phyloP scores from a whole-genome alignment of 2,888 invertebrate genomes.

The Mesopsocus fuscifrons region DNA sequence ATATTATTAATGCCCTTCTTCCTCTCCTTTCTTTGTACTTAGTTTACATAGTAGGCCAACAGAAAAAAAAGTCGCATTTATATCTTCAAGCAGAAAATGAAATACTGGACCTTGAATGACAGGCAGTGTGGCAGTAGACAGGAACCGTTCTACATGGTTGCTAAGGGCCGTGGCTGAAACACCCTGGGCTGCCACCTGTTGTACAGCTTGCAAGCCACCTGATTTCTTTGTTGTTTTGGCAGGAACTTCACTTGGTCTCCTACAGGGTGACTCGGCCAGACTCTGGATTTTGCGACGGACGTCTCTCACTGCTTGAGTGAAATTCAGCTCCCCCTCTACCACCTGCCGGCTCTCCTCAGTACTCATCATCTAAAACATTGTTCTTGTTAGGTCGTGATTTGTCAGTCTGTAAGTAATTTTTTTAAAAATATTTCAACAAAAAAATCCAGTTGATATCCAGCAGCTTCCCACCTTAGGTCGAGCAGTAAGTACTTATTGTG shows the following conservation, averaged over 20 bases:
- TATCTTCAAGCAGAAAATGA: no score
- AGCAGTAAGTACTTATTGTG: no score
- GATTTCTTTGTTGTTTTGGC: background rate
- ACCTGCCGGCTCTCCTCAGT: conserved; percentile 2
- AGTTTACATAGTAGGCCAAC: background rate
- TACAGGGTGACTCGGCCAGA: background rate
- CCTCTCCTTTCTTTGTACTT: no score
- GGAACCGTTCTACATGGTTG: conserved; percentile 22
- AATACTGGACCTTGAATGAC: conserved; percentile 5
- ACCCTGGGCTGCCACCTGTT: conserved; percentile 21
- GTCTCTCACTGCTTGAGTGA: conserved; percentile 6
- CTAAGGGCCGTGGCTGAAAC: conserved; percentile 21
- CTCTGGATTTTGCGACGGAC: background rate
- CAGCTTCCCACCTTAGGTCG: no score
- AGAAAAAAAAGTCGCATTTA: background rate
- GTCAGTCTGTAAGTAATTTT: background rate
- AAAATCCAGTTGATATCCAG: no score
- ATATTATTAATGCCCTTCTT: no score
- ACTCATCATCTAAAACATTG: conserved; percentile 5
- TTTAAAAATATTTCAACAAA: conserved; percentile 7
- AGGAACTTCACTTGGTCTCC: background rate
- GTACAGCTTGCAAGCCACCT: conserved; percentile 20
- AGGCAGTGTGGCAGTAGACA: conserved; percentile 17
- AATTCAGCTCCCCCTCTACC: conserved; percentile 7
- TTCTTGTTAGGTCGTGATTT: no score